These are phyloP conservation scores for Artemia sinica DNA, from an alignment of 2,888 invertebrate genomes.

Conservation along the genomic window DNA sequence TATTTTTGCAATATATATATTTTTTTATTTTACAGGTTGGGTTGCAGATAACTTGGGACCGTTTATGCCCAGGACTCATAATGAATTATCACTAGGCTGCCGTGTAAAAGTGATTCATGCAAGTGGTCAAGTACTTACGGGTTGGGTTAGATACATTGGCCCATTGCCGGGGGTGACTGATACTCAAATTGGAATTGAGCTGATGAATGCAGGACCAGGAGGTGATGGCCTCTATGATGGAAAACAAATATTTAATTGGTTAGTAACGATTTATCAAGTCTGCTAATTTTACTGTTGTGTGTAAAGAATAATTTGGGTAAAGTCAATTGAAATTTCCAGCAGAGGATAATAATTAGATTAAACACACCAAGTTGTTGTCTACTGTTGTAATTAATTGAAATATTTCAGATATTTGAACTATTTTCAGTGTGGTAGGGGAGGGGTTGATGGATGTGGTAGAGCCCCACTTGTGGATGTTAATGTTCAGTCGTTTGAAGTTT, in stretches of 20 bases:
- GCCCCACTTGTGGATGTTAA: no score
- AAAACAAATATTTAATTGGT: slow-evolving; percentile 20
- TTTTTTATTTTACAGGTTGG: neutral
- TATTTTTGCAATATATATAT: no score
- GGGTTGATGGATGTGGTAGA: no score
- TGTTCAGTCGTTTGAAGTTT: no score
- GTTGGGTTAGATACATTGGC: slow-evolving; percentile 19
- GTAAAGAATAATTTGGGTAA: neutral
- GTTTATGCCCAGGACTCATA: slow-evolving; percentile 17
- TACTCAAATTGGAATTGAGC: slow-evolving; percentile 17
- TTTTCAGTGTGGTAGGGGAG: no score
- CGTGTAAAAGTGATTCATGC: slow-evolving; percentile 20
- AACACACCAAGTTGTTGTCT: neutral
- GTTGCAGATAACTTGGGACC: slow-evolving; percentile 15
- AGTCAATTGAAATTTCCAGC: neutral
- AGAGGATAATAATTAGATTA: neutral
- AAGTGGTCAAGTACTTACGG: slow-evolving; percentile 17
- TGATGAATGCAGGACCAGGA: slow-evolving; percentile 18
- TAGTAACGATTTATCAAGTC: neutral
- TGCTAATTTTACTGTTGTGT: neutral
- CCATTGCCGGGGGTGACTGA: slow-evolving; percentile 19
- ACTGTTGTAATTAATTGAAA: neutral
- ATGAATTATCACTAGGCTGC: slow-evolving; percentile 17
- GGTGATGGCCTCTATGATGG: slow-evolving; percentile 20
- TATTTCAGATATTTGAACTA: neutral